Conservation (phyloP, 1,140 invertebrate species). For the Sesamia nonagrioides region DNA sequence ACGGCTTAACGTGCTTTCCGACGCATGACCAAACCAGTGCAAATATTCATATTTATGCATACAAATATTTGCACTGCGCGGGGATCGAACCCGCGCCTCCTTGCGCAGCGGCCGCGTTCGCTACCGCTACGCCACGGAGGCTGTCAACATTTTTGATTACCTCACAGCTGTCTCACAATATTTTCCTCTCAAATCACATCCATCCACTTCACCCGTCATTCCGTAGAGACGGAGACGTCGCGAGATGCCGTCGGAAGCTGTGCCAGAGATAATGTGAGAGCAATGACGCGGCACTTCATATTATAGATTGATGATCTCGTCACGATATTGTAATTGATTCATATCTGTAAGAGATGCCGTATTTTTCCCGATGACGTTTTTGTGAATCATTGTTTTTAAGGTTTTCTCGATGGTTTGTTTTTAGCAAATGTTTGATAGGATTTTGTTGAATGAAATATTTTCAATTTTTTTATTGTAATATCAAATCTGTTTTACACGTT, state of each 20-base stretch:
- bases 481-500: too few species aligned
- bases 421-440: not conserved
- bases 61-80: too few species aligned
- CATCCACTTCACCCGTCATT: slow-evolving; percentile 6
- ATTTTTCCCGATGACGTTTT: slow-evolving; percentile 11
- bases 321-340: slow-evolving; percentile 24
- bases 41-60: too few species aligned
- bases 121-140: too few species aligned
- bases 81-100: too few species aligned
- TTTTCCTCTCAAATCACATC: not conserved
- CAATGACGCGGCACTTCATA: slow-evolving; percentile 65
- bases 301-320: slow-evolving; percentile 69
- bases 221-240: not conserved
- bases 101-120: too few species aligned
- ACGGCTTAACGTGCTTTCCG: too few species aligned
- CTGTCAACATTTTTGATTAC: too few species aligned
- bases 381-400: slow-evolving; percentile 26
- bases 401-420: not conserved
- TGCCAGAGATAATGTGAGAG: slow-evolving; percentile 68
- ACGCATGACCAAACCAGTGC: too few species aligned
- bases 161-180: slow-evolving; percentile 1
- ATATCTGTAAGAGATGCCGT: not conserved
- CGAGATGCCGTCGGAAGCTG: slow-evolving; percentile 42
- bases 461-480: too few species aligned
- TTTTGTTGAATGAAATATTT: not conserved